phyloP scores from a whole-genome alignment of 2,113 vertebrate species.

The Callipepla squamata region DNA sequence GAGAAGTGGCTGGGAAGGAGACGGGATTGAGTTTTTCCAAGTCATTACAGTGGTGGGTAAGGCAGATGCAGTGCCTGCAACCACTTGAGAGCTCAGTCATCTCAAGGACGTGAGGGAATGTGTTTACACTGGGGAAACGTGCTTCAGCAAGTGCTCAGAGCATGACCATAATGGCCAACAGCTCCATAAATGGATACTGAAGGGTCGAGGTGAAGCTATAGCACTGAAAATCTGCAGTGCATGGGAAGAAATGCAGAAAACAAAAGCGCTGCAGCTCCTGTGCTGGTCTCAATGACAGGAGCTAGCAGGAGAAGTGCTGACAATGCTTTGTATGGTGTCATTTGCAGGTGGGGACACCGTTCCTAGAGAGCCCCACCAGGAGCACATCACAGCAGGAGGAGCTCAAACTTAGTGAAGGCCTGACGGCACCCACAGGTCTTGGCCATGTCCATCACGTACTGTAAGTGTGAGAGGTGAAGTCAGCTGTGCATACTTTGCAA shows the following conservation, averaged over 20 bases:
- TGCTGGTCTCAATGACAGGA: background rate
- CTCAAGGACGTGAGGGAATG: background rate
- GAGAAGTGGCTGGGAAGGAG: background rate
- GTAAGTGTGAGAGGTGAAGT: background rate
- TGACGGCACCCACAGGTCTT: background rate
- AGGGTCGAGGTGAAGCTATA: background rate
- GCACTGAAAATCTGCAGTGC: background rate
- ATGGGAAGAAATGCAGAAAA: background rate
- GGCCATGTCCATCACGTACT: accelerated
- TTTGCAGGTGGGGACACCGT: accelerated
- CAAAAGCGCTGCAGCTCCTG: accelerated
- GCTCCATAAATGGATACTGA: background rate
- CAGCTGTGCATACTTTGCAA: background rate
- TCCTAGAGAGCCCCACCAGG: accelerated
- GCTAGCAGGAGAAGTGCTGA: background rate
- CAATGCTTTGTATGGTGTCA: background rate
- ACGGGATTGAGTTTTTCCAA: background rate
- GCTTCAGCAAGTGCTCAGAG: accelerated
- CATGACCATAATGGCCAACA: background rate
- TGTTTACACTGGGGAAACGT: background rate
- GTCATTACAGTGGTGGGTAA: accelerated
- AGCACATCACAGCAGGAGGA: accelerated
- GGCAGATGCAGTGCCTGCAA: background rate
- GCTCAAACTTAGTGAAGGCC: accelerated
- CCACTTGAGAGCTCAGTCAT: background rate